Base-by-base conservation (phyloP, 1,140 invertebrate species). In the Nylanderia fulva region DNA sequence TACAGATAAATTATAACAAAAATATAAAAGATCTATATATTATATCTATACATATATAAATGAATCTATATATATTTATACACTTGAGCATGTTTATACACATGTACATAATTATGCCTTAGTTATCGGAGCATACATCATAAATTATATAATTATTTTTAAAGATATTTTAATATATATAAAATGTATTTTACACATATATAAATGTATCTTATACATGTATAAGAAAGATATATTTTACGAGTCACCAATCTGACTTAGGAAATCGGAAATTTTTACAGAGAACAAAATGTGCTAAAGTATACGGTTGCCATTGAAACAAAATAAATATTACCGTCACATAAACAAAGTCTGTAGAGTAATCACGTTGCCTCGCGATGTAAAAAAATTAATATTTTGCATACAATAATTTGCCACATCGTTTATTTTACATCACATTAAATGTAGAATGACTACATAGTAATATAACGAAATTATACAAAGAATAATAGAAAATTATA, bases 31-130 rank as follows among this genome's bases (percentile, higher is more conserved):
- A 88, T 79, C 80, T 77, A 48, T 52, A 80, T 39, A 85, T 72
- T 84, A 88, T 72, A 80, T 75, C 83, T 18, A 61, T 60, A 86
- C 60, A 42, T 45, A 75, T n/a, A 87, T 33, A 56, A 84, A 85
- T 72, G 60, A 85, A 87, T 86, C 75, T 87, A 56, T 75, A 84
- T 75, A 84, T 75, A 58, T 56, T 84, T 77, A 56, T 86, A 83
- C 45, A 74, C 79, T 77, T 86, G 71, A 52, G 61, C 84, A 89
- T 85, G 83, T 87, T 85, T 82, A 88, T 88, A 86, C 76, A 88
- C 18, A 42, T 87, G 54, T 84, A 71, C 84, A 85, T 80, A 88
- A 88, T 72, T 84, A 84, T 71, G 82, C 54, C 79, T 63, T 84
- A 88, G 71, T 83, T 86, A 88, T 90, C 52, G 64, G 60, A 85